Conservation (phyloP, 2,797 vertebrate genomes). For the Poecilia picta region DNA sequence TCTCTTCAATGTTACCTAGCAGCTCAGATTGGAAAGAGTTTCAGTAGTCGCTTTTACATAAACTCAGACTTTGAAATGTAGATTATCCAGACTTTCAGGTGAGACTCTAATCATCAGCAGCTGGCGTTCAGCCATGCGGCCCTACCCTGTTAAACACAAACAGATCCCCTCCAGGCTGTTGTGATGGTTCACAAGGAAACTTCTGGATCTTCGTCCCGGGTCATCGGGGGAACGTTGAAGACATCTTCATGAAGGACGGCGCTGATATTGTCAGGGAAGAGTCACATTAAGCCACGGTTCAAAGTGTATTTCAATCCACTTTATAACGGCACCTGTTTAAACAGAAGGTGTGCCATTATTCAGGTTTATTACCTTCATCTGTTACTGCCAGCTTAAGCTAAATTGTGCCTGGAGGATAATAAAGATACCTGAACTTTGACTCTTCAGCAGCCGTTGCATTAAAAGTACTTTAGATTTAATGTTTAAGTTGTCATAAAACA, state of each 20-base stretch:
- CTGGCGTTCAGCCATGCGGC: neutral
- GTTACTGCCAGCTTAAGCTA: neutral
- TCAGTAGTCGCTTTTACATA: neutral
- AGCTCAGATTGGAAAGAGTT: neutral
- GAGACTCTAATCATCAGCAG: neutral
- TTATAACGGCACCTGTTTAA: neutral
- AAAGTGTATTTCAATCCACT: neutral
- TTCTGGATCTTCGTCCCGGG: neutral
- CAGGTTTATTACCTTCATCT: neutral
- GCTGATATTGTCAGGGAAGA: neutral
- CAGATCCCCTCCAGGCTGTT: neutral
- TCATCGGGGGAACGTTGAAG: neutral
- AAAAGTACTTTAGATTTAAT: neutral
- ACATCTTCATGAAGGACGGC: neutral
- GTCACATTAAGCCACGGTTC: neutral
- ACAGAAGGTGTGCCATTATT: neutral
- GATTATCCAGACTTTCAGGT: slow-evolving; percentile 1
- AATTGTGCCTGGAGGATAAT: neutral
- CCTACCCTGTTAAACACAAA: neutral
- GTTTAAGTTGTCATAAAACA: neutral
- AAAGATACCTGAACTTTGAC: neutral
- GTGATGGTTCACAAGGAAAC: neutral
- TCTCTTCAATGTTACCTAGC: neutral
- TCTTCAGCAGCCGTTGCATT: neutral
- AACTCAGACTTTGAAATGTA: neutral